Evolutionary conservation across 2,797 vertebrate genomes (phyloP), one percentile per base, ranked within the genome.

Genomic region (Aphelocoma californica): DNA sequence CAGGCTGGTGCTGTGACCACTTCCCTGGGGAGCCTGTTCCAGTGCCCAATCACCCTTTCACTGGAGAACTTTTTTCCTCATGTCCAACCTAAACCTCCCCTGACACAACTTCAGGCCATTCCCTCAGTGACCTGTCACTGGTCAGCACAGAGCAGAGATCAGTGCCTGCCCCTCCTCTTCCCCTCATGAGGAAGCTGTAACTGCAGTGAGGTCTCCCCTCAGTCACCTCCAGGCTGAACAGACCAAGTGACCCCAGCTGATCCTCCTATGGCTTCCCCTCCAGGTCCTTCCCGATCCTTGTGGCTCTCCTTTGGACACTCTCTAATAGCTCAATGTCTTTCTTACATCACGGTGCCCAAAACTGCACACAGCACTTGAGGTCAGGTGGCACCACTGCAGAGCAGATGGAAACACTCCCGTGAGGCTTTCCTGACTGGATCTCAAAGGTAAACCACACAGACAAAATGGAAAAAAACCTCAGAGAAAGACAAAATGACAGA

Each of bases 141-240:
- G 8, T 19, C 31, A 61, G 4, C 25, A 47, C 12, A 73, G n/a
- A 81, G 40, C 12, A 38, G n/a, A 60, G 38, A 34, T 17, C 70
- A 48, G 34, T 28, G 47, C 0, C 34, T 48, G 47, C 15, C 31
- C 10, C 26, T 75, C 10, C 13, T 20, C 23, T 20, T 56, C 12
- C 25, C 4, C 31, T 61, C 21, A 61, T 0, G 1, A 75, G 7
- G 26, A 69, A 24, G 5, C 0, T 32, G 26, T 6, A 24, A 48
- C 21, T 44, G 18, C 16, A 42, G 0, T 25, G 19, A 42, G 4
- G 9, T 61, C 10, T 56, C 19, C 42, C 31, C 26, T 44, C 56
- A 69, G 29, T 0, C 23, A 32, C 32, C 11, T 60, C 36, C 28
- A 62, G 42, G 3, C 25, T 36, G 48, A 42, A 36, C 10, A 56